Base-by-base conservation (phyloP, 2,113 vertebrate species). In the Prionailurus bengalensis region DNA sequence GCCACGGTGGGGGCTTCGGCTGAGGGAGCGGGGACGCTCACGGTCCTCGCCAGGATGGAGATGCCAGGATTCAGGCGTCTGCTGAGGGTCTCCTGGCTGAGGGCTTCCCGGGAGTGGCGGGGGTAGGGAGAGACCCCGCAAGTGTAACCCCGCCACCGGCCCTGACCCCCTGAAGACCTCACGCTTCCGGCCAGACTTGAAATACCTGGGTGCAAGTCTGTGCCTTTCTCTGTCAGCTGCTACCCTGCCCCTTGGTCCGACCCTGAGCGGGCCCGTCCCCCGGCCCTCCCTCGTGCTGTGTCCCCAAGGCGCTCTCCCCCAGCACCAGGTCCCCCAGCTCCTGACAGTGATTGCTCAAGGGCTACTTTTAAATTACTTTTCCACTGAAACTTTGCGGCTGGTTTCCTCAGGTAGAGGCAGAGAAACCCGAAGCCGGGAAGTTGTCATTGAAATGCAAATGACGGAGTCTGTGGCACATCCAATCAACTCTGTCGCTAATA, bases 391-490 rank as follows among this genome's bases (percentile, higher is more conserved):
- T 15, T 83, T 81, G 79, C 85, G 87, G 74, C 95, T 97, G 61
- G 33, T 7, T 63, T 45, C 45, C 17, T 39, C 11, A 3, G 9
- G 7, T 90, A 89, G 95, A 94, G 65, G 73, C 89, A 96, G 63
- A 31, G 89, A 97, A 97, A 17, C 81, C 88, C 65, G 93, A 97
- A 95, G 78, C 53, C 82, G n/a, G 95, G 95, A 84, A 91, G 86
- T 58, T 65, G 76, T 95, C 92, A 97, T 86, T 89, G 97, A 98
- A 97, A 98, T 97, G 97, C 96, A 98, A 97, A 98, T 95, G n/a
- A 36, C 5, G 53, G 97, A 82, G 91, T 95, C 94, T 63, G 86
- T 61, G 80, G 98, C 96, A 90, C 39, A 93, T 88, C 91, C 97
- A 94, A 93, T 97, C 98, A 92, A 95, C 97, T 96, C 95, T 91